Evolutionary conservation across 2,113 vertebrate species (phyloP), one percentile per base, ranked within the genome.

Genomic region (Gasterosteus nipponicus): DNA sequence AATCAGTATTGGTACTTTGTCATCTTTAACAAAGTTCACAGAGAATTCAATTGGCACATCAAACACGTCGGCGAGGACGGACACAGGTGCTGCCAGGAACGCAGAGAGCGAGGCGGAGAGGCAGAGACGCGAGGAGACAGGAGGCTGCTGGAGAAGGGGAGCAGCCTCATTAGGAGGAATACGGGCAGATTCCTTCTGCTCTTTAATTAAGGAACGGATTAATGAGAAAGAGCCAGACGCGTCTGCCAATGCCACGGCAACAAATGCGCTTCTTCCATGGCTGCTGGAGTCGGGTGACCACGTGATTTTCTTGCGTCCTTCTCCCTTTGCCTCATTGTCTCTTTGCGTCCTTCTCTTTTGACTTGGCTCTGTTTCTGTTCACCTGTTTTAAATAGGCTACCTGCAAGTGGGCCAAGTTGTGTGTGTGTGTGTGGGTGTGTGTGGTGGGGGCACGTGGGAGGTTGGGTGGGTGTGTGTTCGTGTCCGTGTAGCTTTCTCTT

Each of bases 141-240:
- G 49, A 58, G 64, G 29, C 15, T 31, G 53, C 19, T 26, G 64
- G 73, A 51, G 71, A 39, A 66, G 75, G 38, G 59, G 16, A 78
- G 71, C 65, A 46, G 54, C 76, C 89, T 88, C 87, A 83, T 92
- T 89, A 90, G 89, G 69, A 84, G 68, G 60, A 73, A 76, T 75
- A 75, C 19, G 5, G 70, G 72, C 60, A 11, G 69, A 83, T 80
- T 85, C 67, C 72, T 67, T 71, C 78, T 75, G 66, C 77, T 89
- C 75, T 83, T 83, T 90, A 90, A 89, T 90, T 89, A 90, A 88
- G 83, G 69, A 81, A 53, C 39, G 67, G 81, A 86, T 83, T 90
- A 87, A 92, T 89, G 86, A 85, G 85, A 86, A 66, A 63, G 77
- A 89, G 69, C 85, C 76, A 73, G 63, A 31, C 35, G 2, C 19